Conservation (phyloP, 53 echinoderm and acorn worm genomes). For the Holothuria leucospilota region DNA sequence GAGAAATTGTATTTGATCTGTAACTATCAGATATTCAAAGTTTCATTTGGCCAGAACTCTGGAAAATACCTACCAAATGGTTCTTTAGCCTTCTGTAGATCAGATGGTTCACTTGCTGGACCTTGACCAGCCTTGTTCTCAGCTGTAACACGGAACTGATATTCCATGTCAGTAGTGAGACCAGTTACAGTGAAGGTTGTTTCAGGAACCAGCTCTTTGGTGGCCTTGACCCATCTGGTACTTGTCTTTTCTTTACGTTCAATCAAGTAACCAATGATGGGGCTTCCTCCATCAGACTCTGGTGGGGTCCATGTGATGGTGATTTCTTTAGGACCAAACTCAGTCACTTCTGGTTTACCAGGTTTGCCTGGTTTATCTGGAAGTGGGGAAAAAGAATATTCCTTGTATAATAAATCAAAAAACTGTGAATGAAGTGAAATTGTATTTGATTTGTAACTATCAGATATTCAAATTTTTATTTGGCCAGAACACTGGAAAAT, state of each 20-base stretch:
- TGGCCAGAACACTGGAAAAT: no score
- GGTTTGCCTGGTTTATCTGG: slow-evolving; percentile 76
- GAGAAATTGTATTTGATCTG: no score
- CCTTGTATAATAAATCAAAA: no score
- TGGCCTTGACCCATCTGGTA: slow-evolving; percentile 74
- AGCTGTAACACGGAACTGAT: slow-evolving; percentile 90
- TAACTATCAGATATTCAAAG: no score
- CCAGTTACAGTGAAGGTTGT: slow-evolving; percentile 71
- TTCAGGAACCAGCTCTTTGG: slow-evolving; percentile 68
- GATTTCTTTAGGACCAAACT: slow-evolving; percentile 72
- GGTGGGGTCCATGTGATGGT: slow-evolving; percentile 85
- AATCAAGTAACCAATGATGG: slow-evolving; percentile 79
- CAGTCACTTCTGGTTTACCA: slow-evolving; percentile 71
- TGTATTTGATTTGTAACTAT: no score
- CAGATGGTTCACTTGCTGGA: slow-evolving; percentile 88
- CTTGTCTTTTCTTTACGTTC: slow-evolving; percentile 81
- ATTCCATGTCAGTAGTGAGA: slow-evolving; percentile 80
- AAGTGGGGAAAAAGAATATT: no score
- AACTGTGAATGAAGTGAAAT: no score
- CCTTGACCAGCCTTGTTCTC: slow-evolving; percentile 89
- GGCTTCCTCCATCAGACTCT: slow-evolving; percentile 84
- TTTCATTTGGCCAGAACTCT: no score
- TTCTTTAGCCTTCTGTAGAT: slow-evolving; percentile 73
- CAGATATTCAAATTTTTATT: no score
- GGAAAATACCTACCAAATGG: slow-evolving; percentile 83